phyloP scores from a whole-genome alignment of 1,140 invertebrate species.

The Drosophila baimaii region DNA sequence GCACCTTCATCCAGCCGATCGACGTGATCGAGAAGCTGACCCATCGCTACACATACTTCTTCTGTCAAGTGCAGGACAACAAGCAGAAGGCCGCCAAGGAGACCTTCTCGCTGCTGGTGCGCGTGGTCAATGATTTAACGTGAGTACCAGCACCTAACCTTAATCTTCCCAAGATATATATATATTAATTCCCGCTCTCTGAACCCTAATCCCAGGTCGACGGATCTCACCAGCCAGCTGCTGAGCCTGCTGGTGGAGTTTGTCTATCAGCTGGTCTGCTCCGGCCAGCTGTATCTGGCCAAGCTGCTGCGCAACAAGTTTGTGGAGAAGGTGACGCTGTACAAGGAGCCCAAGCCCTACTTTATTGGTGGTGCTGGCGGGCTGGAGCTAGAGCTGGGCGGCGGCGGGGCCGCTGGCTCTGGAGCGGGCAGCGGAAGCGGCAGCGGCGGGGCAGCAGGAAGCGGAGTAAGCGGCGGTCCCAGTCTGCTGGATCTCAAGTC shows the following conservation, averaged over 20 bases:
- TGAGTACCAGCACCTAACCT: constrained; percentile 86
- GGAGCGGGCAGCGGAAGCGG: background rate
- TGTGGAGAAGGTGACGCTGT: constrained; percentile 89
- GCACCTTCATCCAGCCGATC: constrained; percentile 96
- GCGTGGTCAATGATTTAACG: constrained; percentile 97
- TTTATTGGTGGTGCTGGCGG: background rate
- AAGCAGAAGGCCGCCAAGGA: constrained; percentile 93
- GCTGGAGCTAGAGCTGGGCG: constrained; percentile 38
- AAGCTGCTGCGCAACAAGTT: constrained; percentile 95
- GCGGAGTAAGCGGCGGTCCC: constrained; percentile 32
- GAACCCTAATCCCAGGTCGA: constrained; percentile 86
- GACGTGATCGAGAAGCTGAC: constrained; percentile 95
- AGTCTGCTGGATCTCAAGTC: constrained; percentile 97
- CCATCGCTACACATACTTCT: constrained; percentile 90
- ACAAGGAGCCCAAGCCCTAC: constrained; percentile 69
- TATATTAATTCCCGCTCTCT: background rate
- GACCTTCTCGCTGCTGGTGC: constrained; percentile 94
- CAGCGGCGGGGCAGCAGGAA: background rate
- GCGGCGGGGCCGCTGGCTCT: background rate
- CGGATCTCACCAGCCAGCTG: constrained; percentile 91
- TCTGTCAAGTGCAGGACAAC: constrained; percentile 88
- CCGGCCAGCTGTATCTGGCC: constrained; percentile 94
- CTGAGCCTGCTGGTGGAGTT: constrained; percentile 94
- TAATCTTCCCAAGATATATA: too few species aligned
- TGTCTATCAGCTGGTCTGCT: constrained; percentile 94